A percentile compares a stretch with the other conserved stretches of the same genome.
phyloP scores from a whole-genome alignment of 2,888 invertebrate genomes.

The Branchinecta sandiegonensis region DNA sequence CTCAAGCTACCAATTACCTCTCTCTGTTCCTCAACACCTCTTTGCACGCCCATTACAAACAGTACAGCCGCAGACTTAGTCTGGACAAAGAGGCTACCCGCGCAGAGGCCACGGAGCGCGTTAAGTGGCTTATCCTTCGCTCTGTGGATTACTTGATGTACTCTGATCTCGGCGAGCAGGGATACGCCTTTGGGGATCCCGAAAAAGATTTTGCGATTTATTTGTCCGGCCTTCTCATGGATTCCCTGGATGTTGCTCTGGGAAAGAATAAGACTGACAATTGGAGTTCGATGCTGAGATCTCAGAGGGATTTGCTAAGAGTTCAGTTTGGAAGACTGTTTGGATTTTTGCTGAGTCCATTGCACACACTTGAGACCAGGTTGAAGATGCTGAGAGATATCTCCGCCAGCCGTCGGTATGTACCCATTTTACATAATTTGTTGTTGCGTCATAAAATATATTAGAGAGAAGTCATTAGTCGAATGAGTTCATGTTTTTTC shows the following conservation, averaged over 20 bases:
- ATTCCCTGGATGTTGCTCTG: not conserved
- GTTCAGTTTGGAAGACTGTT: constrained; percentile 4
- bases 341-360: constrained; percentile 1
- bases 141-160: constrained; percentile 41
- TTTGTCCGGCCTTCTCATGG: not conserved
- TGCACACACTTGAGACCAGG: not conserved
- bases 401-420: too few relatives aligned
- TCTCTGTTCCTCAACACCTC: not conserved
- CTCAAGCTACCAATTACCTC: constrained; percentile 4
- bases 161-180: constrained; percentile 28
- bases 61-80: constrained; percentile 15
- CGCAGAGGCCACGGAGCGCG: constrained; percentile 42
- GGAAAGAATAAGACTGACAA: not conserved
- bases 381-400: too few relatives aligned
- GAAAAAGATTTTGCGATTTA: constrained; percentile 1
- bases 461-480: too few relatives aligned
- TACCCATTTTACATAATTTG: too few relatives aligned
- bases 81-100: constrained; percentile 30
- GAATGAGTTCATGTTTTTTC: too few relatives aligned
- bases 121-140: constrained; percentile 38
- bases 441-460: too few relatives aligned
- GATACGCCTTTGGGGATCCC: not conserved
- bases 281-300: constrained; percentile 13
- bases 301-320: constrained; percentile 1
- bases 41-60: not conserved